Base-by-base conservation (phyloP, 2,113 vertebrate species). In the Gavialis gangeticus region DNA sequence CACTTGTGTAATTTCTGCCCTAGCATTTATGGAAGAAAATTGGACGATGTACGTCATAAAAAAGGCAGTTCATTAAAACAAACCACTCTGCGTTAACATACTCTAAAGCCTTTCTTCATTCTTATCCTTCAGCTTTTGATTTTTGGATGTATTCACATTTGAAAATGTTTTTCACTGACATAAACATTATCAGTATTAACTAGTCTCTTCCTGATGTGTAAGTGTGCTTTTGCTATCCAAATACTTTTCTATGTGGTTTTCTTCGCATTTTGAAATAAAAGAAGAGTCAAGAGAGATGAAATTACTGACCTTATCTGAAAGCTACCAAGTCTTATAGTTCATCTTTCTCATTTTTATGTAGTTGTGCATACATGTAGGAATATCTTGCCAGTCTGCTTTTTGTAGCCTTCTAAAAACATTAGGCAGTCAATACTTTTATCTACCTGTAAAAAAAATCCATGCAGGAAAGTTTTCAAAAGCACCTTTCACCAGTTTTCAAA, bases 11-110 rank as follows among this genome's bases (percentile, higher is more conserved):
- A 46, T 46, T 46, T 46, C 46, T 46, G 46, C 46, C 46, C 46
- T 46, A 46, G 46, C 46, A 46, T 46, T 9, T 9, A 71, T 22
- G 19, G 67, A 21, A 79, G 17, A 75, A 19, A 67, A 60, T 17
- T 0, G 0, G 25, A 46, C 59, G 19, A 60, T 67, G 0, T 12
- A 2, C 4, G 1, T 66, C 34, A 59, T 21, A 59, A 75, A 85
- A 15, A 76, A 81, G 37, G 24, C 55, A 56, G 1, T 5, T 34
- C 3, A 83, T 81, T 54, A 85, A 82, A 87, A 77, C 64, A 1
- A 7, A 83, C 54, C 16, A 73, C 0, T 75, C 87, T 17, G 5
- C 66, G 67, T 56, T 71, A 0, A 76, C 88, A 12, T 9, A 37
- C 55, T 27, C 11, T 11, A 4, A 13, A 62, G 22, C 67, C 0